Conservation (phyloP, 2,113 vertebrate species). For the Parotia lawesii region DNA sequence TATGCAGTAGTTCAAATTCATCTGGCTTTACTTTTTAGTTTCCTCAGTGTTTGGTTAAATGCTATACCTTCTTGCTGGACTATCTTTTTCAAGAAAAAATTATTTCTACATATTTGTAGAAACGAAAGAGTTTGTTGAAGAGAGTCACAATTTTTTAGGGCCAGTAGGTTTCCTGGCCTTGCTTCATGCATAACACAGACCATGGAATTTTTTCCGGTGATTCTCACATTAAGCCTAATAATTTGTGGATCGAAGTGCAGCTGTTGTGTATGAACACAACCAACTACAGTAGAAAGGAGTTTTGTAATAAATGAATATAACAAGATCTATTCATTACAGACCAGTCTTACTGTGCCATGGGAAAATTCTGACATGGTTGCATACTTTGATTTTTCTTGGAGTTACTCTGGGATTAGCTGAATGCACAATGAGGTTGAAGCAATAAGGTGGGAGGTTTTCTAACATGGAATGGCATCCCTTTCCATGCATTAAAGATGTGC, state of each 20-base stretch:
- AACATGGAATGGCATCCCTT: background rate
- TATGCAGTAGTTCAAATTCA: background rate
- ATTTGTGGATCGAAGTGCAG: constrained; percentile 23
- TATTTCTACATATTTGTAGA: background rate
- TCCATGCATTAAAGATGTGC: background rate
- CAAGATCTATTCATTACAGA: background rate
- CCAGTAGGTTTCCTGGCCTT: background rate
- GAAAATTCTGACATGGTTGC: constrained; percentile 16
- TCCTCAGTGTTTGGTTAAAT: background rate
- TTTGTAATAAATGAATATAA: constrained; percentile 2
- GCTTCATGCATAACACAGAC: background rate
- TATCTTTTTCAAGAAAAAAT: background rate
- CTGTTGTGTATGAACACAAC: background rate
- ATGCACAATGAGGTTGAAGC: background rate
- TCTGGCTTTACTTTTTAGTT: background rate
- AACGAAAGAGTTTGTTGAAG: background rate
- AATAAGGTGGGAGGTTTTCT: background rate
- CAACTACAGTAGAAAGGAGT: background rate
- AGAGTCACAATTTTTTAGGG: background rate
- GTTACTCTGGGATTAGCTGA: background rate
- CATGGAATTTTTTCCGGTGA: background rate
- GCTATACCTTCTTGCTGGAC: background rate
- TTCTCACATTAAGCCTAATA: constrained; percentile 15
- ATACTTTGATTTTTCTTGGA: background rate
- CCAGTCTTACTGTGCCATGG: background rate